Base-by-base conservation (phyloP, 1,140 invertebrate species). In the Heliconius congener region DNA sequence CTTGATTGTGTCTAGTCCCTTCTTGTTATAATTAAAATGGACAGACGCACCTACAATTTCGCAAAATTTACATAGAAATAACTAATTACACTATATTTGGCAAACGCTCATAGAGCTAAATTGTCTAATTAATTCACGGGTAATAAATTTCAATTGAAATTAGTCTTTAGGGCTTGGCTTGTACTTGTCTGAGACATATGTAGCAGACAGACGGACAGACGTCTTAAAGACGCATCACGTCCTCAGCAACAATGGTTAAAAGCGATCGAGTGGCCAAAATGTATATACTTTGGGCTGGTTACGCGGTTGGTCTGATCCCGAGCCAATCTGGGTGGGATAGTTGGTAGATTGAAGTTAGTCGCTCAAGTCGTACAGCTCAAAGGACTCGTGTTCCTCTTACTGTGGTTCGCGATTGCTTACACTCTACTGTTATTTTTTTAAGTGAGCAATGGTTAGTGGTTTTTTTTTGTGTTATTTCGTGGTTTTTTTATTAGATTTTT, bases 161-260 rank as follows among this genome's bases (percentile, higher is more conserved):
- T 79, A 76, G 57, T 75, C 73, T 27, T 27, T 80, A 34, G 23
- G 75, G 77, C 60, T 83, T 80, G 74, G 72, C 78, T 52, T 60
- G 78, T 8, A 37, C 11, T 23, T 23, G 57, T 76, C 55, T 70
- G 42, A 76, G 73, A 76, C 70, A 83, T 77, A 27, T 60, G 55
- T 23, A 60, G 55, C 76, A 60, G 73, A 55, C 76, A 60, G 73
- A 55, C 50, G 11, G 55, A 60, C 55, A 60, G n/a, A 23, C 19
- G 55, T 60, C 9, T 60, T 60, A 52, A 52, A 60, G 77, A 73
- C 77, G 27, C 74, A 81, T 81, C 77, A 75, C 85, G 88, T 86
- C 91, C 92, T 92, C 89, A 92, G 81, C 81, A 78, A 82, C 83
- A 81, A 78, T 76, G 77, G 86, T 92, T 94, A 92, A 92, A 94